Conservation (phyloP, 2,888 invertebrate genomes). For the Mythimna pallens region DNA sequence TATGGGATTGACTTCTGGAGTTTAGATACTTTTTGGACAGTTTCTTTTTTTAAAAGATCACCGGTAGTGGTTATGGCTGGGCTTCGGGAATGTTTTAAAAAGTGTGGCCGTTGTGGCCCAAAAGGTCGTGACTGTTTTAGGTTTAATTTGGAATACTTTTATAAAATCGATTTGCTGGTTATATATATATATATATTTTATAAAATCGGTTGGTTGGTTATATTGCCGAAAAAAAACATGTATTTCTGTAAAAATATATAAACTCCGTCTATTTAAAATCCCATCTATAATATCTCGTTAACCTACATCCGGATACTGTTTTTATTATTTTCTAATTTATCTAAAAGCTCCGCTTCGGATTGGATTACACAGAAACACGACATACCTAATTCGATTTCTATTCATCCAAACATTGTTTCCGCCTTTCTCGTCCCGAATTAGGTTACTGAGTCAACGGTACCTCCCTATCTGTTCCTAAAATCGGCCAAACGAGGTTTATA, state of each 20-base stretch:
- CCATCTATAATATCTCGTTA: not conserved
- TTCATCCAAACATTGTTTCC: constrained; percentile 52
- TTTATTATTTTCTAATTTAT: constrained; percentile 53
- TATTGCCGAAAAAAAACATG: not conserved
- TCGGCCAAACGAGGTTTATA: constrained; percentile 72
- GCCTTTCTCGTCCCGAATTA: constrained; percentile 61
- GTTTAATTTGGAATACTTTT: no score
- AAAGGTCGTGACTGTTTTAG: not conserved
- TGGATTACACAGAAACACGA: constrained; percentile 51
- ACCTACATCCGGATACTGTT: constrained; percentile 4
- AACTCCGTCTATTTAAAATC: not conserved
- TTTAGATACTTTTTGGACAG: constrained; percentile 48
- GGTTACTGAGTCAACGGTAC: constrained; percentile 70
- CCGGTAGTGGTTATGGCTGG: not conserved
- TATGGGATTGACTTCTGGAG: constrained; percentile 45
- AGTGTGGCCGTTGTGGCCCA: no score
- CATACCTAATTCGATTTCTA: constrained; percentile 58
- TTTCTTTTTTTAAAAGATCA: not conserved
- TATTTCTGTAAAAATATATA: not conserved
- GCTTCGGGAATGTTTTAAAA: no score
- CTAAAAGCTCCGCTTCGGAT: constrained; percentile 48
- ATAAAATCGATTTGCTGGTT: no score
- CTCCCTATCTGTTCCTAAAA: constrained; percentile 65
- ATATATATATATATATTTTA: no score
- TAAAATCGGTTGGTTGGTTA: no score